These are phyloP conservation scores for Mythimna albipuncta DNA, from an alignment of 2,888 invertebrate species.

Conservation along the genomic window DNA sequence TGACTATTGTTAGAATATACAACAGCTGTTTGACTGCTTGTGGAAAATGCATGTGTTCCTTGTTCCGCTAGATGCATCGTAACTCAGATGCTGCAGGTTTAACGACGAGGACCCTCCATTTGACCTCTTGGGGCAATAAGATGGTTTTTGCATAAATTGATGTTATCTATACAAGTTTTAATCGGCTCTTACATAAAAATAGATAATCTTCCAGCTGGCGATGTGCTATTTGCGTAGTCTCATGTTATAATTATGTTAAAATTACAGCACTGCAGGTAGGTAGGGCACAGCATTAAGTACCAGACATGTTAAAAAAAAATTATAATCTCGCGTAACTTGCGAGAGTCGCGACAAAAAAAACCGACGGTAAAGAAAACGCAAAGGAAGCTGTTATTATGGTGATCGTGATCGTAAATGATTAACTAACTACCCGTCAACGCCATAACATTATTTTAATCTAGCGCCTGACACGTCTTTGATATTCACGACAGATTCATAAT, in stretches of 20 bases:
- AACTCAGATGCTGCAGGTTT: background rate
- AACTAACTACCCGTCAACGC: constrained; percentile 31
- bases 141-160: constrained; percentile 8
- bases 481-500: constrained; percentile 7
- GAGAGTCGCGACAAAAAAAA: constrained; percentile 16
- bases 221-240: background rate
- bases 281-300: background rate
- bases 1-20: background rate
- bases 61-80: background rate
- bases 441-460: constrained; percentile 40
- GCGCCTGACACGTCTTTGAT: constrained; percentile 30
- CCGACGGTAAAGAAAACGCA: constrained; percentile 20
- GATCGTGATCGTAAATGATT: constrained; percentile 43
- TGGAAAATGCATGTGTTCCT: constrained; percentile 1
- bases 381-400: constrained; percentile 40
- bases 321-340: constrained; percentile 21
- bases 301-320: background rate
- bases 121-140: constrained; percentile 8
- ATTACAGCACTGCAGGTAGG: background rate
- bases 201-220: background rate
- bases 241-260: background rate
- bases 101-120: background rate
- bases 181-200: constrained; percentile 15
- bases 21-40: constrained; percentile 1
- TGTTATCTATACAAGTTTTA: constrained; percentile 9